A percentile compares a stretch with the other conserved stretches of the same genome.
Conservation (phyloP, 1,140 invertebrate genomes). For the Antheraea pernyi region DNA sequence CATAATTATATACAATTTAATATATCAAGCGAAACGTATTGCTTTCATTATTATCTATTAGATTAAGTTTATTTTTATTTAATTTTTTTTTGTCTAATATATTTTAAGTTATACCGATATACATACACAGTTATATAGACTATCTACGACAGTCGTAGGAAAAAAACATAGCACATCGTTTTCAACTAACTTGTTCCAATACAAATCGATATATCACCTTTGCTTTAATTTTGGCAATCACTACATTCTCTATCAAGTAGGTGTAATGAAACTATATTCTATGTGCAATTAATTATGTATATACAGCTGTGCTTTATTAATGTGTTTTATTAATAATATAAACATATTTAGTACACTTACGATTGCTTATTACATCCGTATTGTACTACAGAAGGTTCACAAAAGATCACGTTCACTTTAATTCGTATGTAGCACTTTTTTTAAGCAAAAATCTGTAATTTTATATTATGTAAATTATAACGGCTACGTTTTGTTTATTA, state of each 20-base stretch:
- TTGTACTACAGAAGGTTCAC: too few species aligned
- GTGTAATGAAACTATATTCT: constrained; percentile 13
- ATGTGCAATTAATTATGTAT: constrained; percentile 22
- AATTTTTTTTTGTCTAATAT: too few species aligned
- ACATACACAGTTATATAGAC: constrained; percentile 19
- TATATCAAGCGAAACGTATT: constrained; percentile 44
- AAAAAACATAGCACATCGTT: not conserved
- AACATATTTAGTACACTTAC: too few species aligned
- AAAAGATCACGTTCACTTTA: too few species aligned
- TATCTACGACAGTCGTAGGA: constrained; percentile 25
- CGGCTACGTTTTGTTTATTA: too few species aligned
- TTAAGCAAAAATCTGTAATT: too few species aligned
- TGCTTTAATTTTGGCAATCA: constrained; percentile 1
- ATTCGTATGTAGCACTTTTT: too few species aligned
- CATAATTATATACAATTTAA: constrained; percentile 32
- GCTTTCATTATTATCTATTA: constrained; percentile 25
- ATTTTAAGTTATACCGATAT: constrained; percentile 18
- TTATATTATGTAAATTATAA: too few species aligned
- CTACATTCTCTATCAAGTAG: not conserved
- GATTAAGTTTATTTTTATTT: constrained; percentile 13
- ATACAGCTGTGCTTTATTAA: not conserved
- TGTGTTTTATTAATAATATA: too few species aligned
- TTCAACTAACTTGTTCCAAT: not conserved
- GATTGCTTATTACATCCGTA: too few species aligned
- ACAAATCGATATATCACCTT: not conserved